phyloP scores from a whole-genome alignment of 2,888 invertebrate species.

The Lasius fuliginosus region DNA sequence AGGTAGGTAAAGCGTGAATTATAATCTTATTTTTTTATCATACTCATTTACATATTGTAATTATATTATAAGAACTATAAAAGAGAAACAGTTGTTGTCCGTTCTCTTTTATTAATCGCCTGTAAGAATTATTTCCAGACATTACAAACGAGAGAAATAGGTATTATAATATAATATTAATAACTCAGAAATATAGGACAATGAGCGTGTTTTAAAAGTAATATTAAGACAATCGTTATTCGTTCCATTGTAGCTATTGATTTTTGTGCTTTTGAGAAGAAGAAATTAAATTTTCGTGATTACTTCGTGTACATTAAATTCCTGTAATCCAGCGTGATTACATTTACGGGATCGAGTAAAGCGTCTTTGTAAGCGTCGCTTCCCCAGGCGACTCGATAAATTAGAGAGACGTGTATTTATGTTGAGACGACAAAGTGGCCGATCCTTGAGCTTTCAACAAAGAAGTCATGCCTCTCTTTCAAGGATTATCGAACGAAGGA shows the following conservation, averaged over 20 bases:
- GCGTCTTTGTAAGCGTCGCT: background rate
- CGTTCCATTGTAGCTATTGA: background rate
- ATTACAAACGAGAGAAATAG: background rate
- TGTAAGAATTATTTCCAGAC: background rate
- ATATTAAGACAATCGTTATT: background rate
- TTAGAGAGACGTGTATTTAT: slow-evolving; percentile 4
- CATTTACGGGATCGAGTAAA: background rate
- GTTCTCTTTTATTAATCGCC: background rate
- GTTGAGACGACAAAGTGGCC: slow-evolving; percentile 5
- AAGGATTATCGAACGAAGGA: slow-evolving; percentile 51
- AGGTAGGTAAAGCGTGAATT: slow-evolving; percentile 8
- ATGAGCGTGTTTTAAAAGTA: background rate
- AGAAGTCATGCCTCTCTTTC: slow-evolving; percentile 21
- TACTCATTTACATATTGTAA: slow-evolving; percentile 32
- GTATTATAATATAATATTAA: background rate
- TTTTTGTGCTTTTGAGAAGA: background rate
- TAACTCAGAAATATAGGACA: background rate
- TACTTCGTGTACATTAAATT: background rate
- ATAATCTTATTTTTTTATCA: slow-evolving; percentile 23
- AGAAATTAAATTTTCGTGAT: background rate
- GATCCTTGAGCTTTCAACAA: slow-evolving; percentile 30
- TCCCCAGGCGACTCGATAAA: background rate
- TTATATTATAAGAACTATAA: slow-evolving; percentile 8
- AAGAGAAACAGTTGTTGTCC: background rate
- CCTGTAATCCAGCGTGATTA: background rate